Base-by-base conservation (phyloP, 2,888 invertebrate genomes). In the Parnassius mnemosyne region DNA sequence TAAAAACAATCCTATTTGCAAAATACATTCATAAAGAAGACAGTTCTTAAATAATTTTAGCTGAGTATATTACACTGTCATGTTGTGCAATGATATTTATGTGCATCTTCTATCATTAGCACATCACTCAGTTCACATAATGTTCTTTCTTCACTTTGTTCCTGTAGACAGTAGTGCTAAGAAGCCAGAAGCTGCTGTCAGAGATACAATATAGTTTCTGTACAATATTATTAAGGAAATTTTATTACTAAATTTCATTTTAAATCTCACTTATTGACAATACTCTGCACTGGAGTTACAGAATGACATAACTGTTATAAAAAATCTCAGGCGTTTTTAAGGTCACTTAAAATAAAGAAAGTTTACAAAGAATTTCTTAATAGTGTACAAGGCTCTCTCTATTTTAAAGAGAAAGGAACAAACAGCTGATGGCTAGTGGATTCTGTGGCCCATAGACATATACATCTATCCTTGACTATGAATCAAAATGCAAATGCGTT, bases 141-240 rank as follows among this genome's bases (percentile, higher is more conserved):
- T 55, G 57, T 54, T 63, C 56, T 55, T 68, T 65, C 78, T n/a
- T 93, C 92, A 95, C 85, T 96, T 94, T 69, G 95, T 95, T 80
- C 97, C 97, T 58, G 99, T 99, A n/a, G 99, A 99, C 73, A 99
- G 94, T 62, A 99, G 93, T 52, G 99, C 99, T 73, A 99, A 92
- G 13, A 98, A 92, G 67, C 98, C 98, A 65, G 98, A 96, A 12
- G 99, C 97, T 56, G 94, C 92, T 44, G 97, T 95, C 70, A 99
- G 96, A 2, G 99, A 98, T 63, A 98, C 92, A 59, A 97, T 94
- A 86, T 99, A 99, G 89, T 99, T 99, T 71, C 94, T 94, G 87
- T 74, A 74, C 61, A 69, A 60, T 57, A 70, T 65, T 61, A 65
- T 72, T 74, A 77, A 72, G 70, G 69, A 71, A 71, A 65, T 60